Conservation (phyloP, 2,113 vertebrate genomes). For the Sphaerodactylus townsendi region DNA sequence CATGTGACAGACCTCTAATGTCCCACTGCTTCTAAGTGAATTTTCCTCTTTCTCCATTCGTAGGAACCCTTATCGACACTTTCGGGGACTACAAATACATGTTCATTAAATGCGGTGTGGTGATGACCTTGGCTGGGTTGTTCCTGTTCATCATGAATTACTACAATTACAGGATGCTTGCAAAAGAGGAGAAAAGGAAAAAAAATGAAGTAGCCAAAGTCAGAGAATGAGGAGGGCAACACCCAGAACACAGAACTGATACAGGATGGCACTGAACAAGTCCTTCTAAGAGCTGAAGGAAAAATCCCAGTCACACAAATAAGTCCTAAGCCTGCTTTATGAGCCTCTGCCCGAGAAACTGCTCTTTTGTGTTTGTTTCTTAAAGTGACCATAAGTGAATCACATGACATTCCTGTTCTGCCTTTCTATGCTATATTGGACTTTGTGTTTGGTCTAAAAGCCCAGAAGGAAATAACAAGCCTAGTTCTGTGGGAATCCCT, state of each 20-base stretch:
- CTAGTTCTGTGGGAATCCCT: neutral
- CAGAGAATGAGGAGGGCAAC: slow-evolving; percentile 43
- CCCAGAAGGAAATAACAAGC: slow-evolving; percentile 12
- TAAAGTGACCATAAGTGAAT: slow-evolving; percentile 26
- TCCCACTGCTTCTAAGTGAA: slow-evolving; percentile 1
- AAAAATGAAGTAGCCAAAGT: slow-evolving; percentile 48
- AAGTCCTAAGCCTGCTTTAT: slow-evolving; percentile 41
- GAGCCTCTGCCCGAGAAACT: neutral
- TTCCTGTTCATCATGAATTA: slow-evolving; percentile 84
- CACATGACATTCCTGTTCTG: neutral
- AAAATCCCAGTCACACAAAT: slow-evolving; percentile 37
- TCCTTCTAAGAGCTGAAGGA: slow-evolving; percentile 47
- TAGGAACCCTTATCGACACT: slow-evolving; percentile 78
- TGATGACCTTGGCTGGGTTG: slow-evolving; percentile 76
- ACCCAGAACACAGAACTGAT: slow-evolving; percentile 14
- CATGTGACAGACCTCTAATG: neutral
- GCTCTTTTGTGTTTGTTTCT: slow-evolving; percentile 19
- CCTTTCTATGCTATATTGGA: neutral
- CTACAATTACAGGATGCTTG: slow-evolving; percentile 78
- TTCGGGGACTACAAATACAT: slow-evolving; percentile 80
- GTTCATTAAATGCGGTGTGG: slow-evolving; percentile 80
- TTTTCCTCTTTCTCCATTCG: slow-evolving; percentile 27
- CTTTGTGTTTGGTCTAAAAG: slow-evolving; percentile 13
- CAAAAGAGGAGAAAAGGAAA: slow-evolving; percentile 68
- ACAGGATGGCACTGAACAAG: slow-evolving; percentile 51